These are phyloP conservation scores for Metaphire vulgaris DNA, from an alignment of 1,140 invertebrate species.

Conservation along the genomic window DNA sequence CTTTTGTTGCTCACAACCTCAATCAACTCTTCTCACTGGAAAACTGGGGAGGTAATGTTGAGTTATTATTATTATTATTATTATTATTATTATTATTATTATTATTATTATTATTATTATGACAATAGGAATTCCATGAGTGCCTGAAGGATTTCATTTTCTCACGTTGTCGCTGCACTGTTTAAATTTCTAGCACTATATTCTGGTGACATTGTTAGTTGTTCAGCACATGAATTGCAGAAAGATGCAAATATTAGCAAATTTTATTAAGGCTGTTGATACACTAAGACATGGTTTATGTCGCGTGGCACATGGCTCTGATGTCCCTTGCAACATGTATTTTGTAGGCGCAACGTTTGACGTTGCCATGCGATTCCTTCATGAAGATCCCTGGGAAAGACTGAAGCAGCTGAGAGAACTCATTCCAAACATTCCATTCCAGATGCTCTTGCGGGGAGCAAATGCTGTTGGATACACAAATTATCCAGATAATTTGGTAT, in stretches of 20 bases:
- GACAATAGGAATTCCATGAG: no score
- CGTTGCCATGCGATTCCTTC: conserved; percentile 89
- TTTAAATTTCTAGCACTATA: no score
- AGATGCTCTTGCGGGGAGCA: conserved; percentile 94
- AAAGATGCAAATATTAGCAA: no score
- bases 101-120: no score
- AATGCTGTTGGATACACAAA: conserved; percentile 99
- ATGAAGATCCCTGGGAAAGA: conserved; percentile 98
- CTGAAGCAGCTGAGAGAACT: conserved; percentile 79
- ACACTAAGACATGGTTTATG: neutral
- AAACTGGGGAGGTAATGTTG: conserved; percentile 90
- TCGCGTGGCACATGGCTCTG: neutral
- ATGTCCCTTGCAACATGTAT: neutral
- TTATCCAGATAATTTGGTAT: conserved; percentile 97
- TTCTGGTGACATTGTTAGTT: neutral
- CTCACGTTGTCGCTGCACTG: no score
- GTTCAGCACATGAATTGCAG: no score
- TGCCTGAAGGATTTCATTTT: no score
- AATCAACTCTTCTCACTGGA: conserved; percentile 76
- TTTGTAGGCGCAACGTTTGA: conserved; percentile 87
- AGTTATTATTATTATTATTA: no score
- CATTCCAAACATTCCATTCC: conserved; percentile 98
- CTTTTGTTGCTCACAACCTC: conserved; percentile 90
- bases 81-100: no score
- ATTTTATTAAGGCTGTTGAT: neutral